Evolutionary conservation across 1,140 invertebrate genomes (phyloP).

Genomic region (Bemisia tabaci): DNA sequence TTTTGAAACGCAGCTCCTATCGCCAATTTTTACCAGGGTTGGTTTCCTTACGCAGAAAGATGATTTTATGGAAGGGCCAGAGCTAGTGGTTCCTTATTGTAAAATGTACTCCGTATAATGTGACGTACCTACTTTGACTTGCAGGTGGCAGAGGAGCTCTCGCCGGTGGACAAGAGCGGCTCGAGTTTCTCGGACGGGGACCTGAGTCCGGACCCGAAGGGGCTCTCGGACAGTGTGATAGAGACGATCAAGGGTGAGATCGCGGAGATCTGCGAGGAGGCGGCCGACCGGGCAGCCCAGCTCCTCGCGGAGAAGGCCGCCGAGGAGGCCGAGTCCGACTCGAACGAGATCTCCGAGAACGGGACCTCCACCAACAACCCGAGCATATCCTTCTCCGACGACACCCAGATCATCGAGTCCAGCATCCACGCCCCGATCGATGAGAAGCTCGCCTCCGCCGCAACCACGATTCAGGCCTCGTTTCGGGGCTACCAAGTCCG

Average conservation of each 20-base stretch:
- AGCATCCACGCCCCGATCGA: neutral
- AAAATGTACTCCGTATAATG: too few species aligned
- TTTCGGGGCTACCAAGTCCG: conserved; percentile 53
- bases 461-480: conserved; percentile 56
- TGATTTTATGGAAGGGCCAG: too few species aligned
- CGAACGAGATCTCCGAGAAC: neutral
- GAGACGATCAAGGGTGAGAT: neutral
- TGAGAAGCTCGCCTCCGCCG: conserved; percentile 31
- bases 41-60: too few species aligned
- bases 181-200: too few species aligned
- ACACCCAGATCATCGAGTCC: neutral
- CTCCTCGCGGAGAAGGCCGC: neutral
- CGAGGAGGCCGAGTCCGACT: neutral
- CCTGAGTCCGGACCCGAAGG: too few species aligned
- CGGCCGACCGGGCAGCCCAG: neutral
- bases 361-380: neutral
- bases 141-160: too few species aligned
- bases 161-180: too few species aligned
- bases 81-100: too few species aligned
- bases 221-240: neutral
- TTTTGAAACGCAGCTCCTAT: too few species aligned
- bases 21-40: too few species aligned
- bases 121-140: too few species aligned
- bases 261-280: neutral
- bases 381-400: neutral